Base-by-base conservation (phyloP, 2,113 vertebrate species). In the Psettodes erumei region DNA sequence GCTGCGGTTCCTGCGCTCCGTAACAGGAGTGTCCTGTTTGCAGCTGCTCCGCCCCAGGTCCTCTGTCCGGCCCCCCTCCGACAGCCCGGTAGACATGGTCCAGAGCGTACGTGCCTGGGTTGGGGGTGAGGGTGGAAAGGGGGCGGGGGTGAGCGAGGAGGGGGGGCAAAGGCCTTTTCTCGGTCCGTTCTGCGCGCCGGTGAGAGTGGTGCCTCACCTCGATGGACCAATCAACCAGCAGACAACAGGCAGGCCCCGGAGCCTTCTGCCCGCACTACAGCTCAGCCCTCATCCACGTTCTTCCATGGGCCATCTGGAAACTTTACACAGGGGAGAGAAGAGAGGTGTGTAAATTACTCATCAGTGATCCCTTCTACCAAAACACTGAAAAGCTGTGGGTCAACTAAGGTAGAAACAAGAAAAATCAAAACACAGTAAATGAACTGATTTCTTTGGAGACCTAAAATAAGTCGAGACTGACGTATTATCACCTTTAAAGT, bases 1-100 rank as follows among this genome's bases (percentile, higher is more conserved):
- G 18, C 97, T 96, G 90, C 96, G 97, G 92, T 98, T 98, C 89
- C 97, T 94, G 62, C 97, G 96, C 88, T 99, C 97, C 0, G 95
- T 88, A 58, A 95, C 81, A 0, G 95, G 95, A 6, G 95, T 87
- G 79, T 95, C 95, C 90, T 91, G 94, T n/a, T 92, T 90, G 53
- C 91, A 89, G 69, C 90, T 91, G 67, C 85, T 93, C 93, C 93
- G 96, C 89, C 96, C 96, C 68, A 93, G 91, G 64, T 92, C 93
- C 90, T 95, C 96, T 90, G 95, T 96, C 90, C 94, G 95, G 90
- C 93, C 86, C 84, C 94, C 89, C 86, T 96, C 96, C 92, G 96
- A 94, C 90, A 95, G 94, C 91, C 95, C 91, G 83, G 94, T 91
- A 92, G 97, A 97, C 97, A 99, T 98, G 96, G 91, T 99, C 95